These are phyloP conservation scores for Apostichopus leukothele DNA, from an alignment of 53 echinoderm and acorn worm species.

Conservation along the genomic window DNA sequence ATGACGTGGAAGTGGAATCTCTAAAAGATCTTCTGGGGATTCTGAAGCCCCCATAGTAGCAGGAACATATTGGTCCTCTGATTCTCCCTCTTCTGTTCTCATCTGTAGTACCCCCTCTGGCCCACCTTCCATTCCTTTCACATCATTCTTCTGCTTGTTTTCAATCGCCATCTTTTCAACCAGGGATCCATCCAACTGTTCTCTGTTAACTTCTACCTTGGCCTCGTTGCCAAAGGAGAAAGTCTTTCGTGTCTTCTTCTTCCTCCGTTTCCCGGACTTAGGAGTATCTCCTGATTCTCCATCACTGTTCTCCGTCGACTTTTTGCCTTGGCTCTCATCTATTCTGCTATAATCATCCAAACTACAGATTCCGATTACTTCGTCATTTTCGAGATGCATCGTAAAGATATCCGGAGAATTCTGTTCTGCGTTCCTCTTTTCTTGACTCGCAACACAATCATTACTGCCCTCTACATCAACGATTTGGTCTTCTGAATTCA, in stretches of 20 bases:
- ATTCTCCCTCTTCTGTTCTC: background rate
- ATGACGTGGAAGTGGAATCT: background rate
- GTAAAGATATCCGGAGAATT: conserved; percentile 37
- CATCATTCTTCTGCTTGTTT: background rate
- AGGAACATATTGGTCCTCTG: background rate
- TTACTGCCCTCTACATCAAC: background rate
- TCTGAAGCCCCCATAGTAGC: conserved; percentile 26
- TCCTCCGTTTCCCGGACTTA: background rate
- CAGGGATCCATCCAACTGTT: background rate
- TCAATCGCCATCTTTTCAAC: background rate
- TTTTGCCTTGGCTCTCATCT: background rate
- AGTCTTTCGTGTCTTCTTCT: conserved; percentile 42
- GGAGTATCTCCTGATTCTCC: conserved; percentile 8
- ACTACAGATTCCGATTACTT: background rate
- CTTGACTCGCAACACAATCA: background rate
- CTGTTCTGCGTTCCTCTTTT: background rate
- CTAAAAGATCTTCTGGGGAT: background rate
- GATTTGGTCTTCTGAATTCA: background rate
- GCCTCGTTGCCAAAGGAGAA: conserved; percentile 28
- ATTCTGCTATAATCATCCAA: background rate
- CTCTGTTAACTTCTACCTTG: background rate
- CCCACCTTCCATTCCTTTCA: background rate
- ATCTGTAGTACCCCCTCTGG: background rate
- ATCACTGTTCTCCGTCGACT: background rate
- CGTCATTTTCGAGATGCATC: conserved; percentile 18